Evolutionary conservation across 2,797 vertebrate species (phyloP), one percentile per base, ranked within the genome.

Genomic region (Siniperca scherzeri): DNA sequence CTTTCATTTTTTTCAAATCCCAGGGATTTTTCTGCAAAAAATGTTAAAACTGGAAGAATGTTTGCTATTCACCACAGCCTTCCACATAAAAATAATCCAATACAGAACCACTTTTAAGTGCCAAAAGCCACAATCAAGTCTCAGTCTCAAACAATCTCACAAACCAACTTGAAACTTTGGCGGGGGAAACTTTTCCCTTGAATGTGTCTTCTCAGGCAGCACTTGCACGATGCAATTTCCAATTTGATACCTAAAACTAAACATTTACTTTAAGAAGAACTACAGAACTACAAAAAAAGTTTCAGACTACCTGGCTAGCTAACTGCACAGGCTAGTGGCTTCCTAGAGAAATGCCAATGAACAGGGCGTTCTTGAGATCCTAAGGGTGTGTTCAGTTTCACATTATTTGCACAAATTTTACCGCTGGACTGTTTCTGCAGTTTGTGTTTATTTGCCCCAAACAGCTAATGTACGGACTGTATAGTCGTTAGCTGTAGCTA

Each of bases 91-190:
- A 68, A 65, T 12, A 40, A 71, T 69, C 42, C 0, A 73, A 53
- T 30, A 12, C 50, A 71, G n/a, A 52, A 70, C 17, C 21, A 46
- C 22, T 40, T 52, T 8, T 2, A 55, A 19, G 16, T 6, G 25
- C 64, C 74, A 76, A 56, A 77, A 73, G 50, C 53, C 36, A 59
- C 40, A 83, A 50, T 80, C 57, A 66, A 25, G 19, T 67, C 48
- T 70, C 30, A 42, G 44, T 52, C 60, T 70, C 17, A 72, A 72
- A 57, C 38, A 55, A 27, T 53, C 46, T 80, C 50, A 56, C 14
- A 74, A 62, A 55, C 65, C 40, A 50, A 76, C 11, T 19, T 11
- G 4, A 60, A 55, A 57, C 25, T 55, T 67, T 75, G 53, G 25
- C 7, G 1, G 14, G n/a, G 19, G 8, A 21, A 46, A 3, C 1